Conservation (phyloP, 2,888 invertebrate species). For the Acanthosepion esculentum region DNA sequence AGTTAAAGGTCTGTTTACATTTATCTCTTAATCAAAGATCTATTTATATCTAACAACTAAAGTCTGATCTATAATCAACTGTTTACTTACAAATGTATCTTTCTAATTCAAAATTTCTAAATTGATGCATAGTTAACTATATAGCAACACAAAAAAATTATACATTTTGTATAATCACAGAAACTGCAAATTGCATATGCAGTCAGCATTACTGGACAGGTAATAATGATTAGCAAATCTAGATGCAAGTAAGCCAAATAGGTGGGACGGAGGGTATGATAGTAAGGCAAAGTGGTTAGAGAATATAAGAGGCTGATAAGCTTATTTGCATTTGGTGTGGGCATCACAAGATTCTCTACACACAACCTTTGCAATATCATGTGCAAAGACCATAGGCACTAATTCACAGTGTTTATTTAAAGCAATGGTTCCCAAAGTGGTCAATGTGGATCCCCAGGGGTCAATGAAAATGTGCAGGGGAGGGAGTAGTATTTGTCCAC, state of each 20-base stretch:
- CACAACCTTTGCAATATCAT: constrained; percentile 1
- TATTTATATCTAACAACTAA: background rate
- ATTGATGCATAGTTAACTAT: background rate
- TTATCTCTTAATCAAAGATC: background rate
- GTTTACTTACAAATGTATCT: background rate
- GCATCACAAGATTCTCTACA: constrained; percentile 23
- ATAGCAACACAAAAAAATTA: background rate
- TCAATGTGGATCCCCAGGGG: background rate
- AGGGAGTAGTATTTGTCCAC: background rate
- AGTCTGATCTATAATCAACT: background rate
- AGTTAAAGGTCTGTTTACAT: background rate
- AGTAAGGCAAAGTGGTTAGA: background rate
- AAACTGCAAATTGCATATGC: background rate
- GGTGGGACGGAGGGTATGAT: constrained; percentile 16
- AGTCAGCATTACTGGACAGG: constrained; percentile 33
- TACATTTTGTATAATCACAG: background rate
- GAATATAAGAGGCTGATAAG: constrained; percentile 13
- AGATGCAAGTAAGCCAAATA: no score
- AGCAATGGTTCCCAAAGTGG: constrained; percentile 42
- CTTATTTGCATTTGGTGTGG: background rate
- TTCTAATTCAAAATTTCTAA: background rate
- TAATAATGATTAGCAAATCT: background rate
- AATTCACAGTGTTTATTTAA: background rate
- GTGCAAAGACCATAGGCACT: constrained; percentile 23
- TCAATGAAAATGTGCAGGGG: constrained; percentile 15